A percentile compares a stretch with the other conserved stretches of the same genome.
phyloP scores from a whole-genome alignment of 2,888 invertebrate species.

The Parascotia fuliginaria region DNA sequence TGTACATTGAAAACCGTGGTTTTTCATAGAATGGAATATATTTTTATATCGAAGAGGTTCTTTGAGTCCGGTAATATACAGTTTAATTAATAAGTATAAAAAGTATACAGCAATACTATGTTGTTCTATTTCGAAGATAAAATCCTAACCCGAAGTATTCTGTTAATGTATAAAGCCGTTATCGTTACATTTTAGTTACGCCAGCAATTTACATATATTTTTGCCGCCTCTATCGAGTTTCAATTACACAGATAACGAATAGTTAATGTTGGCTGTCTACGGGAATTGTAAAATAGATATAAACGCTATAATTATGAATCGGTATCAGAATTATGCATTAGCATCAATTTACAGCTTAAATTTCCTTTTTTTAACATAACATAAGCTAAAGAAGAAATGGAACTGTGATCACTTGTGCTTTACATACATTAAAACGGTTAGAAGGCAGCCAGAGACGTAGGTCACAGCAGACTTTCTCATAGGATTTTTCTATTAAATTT shows the following conservation, averaged over 20 bases:
- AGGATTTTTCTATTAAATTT: too few species aligned
- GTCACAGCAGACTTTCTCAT: too few species aligned
- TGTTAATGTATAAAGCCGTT: constrained; percentile 24
- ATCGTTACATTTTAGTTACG: constrained; percentile 25
- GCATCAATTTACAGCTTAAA: constrained; percentile 40
- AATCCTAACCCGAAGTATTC: constrained; percentile 13
- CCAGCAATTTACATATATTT: constrained; percentile 40
- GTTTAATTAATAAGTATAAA: too few species aligned
- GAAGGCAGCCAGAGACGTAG: too few species aligned
- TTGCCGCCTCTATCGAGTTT: constrained; percentile 50
- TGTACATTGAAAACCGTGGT: too few species aligned
- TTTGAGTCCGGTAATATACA: too few species aligned
- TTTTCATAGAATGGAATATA: too few species aligned
- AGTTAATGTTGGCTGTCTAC: constrained; percentile 46
- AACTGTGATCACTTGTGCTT: constrained; percentile 19
- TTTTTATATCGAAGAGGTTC: too few species aligned
- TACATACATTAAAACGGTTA: not conserved
- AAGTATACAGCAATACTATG: too few species aligned
- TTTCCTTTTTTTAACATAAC: constrained; percentile 42
- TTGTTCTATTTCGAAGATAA: not conserved
- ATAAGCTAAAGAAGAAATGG: constrained; percentile 46
- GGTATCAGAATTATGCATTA: constrained; percentile 36
- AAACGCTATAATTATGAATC: constrained; percentile 45
- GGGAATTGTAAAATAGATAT: constrained; percentile 40
- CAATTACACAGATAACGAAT: constrained; percentile 50